Evolutionary conservation across 2,888 invertebrate species (phyloP), one percentile per base, ranked within the genome.

Genomic region (Megamerina dolium): DNA sequence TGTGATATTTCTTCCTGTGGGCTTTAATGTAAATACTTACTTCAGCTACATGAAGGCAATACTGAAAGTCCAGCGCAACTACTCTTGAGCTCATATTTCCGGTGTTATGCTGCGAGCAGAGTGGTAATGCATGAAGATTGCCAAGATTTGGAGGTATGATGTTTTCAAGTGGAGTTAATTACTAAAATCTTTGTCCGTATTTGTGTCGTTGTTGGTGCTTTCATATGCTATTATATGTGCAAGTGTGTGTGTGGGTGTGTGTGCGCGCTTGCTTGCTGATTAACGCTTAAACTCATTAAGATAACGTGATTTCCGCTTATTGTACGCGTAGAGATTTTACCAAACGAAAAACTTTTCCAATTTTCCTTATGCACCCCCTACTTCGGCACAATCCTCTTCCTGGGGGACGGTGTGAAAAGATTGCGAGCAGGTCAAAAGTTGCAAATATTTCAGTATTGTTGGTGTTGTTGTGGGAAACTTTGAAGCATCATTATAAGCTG

Each of bases 281-380:
- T 55, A 53, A 53, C 52, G 50, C 46, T 52, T 64, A 60, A 65
- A 60, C 63, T 65, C 63, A 66, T 65, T 66, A 65, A 64, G 66
- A 66, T 64, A 66, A 64, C 61, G 57, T 51, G 54, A 60, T 57
- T 60, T 61, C 46, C 46, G 37, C 29, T 45, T 44, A 42, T 30
- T 43, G 27, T 33, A 8, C 30, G 34, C 38, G 39, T 41, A 33
- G 27, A 34, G 5, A 8, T 23, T 23, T 23, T 23, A 10, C 10
- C n/a, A n/a, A n/a, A n/a, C n/a, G 13, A 18, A 27, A 31, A 42
- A 37, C 19, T 36, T 42, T 41, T 42, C 42, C 13, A 37, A 23
- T 17, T 43, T 32, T 29, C 29, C 29, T 21, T 30, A 29, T n/a
- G n/a, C 27, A 27, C 6, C 26, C 26, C 13, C 13, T 27, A 27